These are phyloP conservation scores for Dallia pectoralis DNA, from an alignment of 2,797 vertebrate genomes.

Conservation along the genomic window DNA sequence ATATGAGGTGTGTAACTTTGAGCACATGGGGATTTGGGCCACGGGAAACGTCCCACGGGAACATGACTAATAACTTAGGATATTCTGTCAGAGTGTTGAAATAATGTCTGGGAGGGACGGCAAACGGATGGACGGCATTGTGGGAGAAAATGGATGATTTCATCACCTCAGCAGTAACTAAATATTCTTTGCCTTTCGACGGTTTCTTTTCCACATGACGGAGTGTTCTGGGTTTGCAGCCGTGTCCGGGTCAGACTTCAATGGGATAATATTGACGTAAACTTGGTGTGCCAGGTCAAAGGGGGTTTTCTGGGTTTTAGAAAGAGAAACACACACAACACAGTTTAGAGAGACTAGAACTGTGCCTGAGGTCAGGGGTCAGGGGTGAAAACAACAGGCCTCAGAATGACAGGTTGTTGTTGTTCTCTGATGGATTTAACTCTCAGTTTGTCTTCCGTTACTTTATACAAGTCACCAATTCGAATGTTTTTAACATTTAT, in stretches of 20 bases:
- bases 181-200: slow-evolving; percentile 8
- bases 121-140: slow-evolving; percentile 10
- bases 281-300: slow-evolving; percentile 27
- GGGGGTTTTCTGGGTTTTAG: slow-evolving; percentile 10
- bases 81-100: slow-evolving; percentile 39
- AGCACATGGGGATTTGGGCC: neutral
- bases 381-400: slow-evolving; percentile 1
- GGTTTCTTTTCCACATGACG: neutral
- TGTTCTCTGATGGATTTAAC: neutral
- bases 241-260: slow-evolving; percentile 16
- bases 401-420: neutral
- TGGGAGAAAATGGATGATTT: slow-evolving; percentile 13
- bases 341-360: no score
- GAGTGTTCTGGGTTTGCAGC: slow-evolving; percentile 19
- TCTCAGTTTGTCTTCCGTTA: no score
- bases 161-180: slow-evolving; percentile 40
- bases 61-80: slow-evolving; percentile 46
- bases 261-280: slow-evolving; percentile 41
- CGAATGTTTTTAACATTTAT: no score
- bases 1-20: neutral
- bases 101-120: slow-evolving; percentile 36
- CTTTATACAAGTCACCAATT: neutral
- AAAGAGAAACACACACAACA: neutral
- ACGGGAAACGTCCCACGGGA: slow-evolving; percentile 9
- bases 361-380: neutral